phyloP scores from a whole-genome alignment of 2,113 vertebrate species.

The Pycnonotus jocosus region DNA sequence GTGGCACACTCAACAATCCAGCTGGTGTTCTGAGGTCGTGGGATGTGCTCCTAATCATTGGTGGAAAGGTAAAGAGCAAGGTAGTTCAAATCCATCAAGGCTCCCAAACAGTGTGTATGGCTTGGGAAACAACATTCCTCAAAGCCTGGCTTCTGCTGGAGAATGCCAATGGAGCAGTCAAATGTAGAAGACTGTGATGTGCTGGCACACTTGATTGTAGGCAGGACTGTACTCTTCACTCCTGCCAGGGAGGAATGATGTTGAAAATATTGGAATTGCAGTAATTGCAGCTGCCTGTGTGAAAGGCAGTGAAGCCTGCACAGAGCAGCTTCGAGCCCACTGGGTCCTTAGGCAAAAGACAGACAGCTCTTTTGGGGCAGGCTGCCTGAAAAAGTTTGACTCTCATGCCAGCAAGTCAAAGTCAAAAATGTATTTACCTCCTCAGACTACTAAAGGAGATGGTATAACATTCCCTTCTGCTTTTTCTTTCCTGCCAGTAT shows the following conservation, averaged over 20 bases:
- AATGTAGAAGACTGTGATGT: not conserved
- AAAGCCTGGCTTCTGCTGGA: not conserved
- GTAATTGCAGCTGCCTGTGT: not conserved
- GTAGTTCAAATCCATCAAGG: not conserved
- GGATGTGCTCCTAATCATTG: not conserved
- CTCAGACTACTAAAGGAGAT: not conserved
- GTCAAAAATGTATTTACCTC: not conserved
- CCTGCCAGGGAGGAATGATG: not conserved
- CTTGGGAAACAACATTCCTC: not conserved
- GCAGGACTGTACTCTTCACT: not conserved
- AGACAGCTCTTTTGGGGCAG: not conserved
- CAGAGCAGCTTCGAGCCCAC: rapidly evolving
- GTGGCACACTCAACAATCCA: not conserved
- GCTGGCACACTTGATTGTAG: not conserved
- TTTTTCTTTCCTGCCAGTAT: not conserved
- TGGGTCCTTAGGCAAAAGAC: not conserved
- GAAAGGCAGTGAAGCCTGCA: not conserved
- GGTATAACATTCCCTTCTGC: not conserved
- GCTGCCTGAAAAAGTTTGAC: not conserved
- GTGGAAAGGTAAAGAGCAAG: not conserved
- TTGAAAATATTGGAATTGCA: not conserved
- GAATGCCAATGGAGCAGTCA: not conserved
- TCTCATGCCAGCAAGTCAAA: not conserved
- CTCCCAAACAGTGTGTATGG: not conserved
- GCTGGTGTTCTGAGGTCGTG: not conserved